Evolutionary conservation across 2,888 invertebrate species (phyloP).

Genomic region (Encarsia formosa): DNA sequence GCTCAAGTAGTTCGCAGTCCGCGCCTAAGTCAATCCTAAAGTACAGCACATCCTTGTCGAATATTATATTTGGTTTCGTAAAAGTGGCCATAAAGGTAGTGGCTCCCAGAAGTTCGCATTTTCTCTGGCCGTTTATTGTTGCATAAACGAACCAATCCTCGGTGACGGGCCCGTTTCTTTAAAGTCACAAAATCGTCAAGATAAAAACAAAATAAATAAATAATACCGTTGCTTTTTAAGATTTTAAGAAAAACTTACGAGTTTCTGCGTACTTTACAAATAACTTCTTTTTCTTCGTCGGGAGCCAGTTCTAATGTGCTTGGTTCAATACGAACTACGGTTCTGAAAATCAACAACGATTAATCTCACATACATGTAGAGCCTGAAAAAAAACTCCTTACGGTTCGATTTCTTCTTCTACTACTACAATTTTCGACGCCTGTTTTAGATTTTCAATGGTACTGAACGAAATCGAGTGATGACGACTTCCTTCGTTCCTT

Average conservation of each 20-base stretch:
- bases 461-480: slow-evolving; percentile 54
- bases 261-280: slow-evolving; percentile 34
- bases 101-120: slow-evolving; percentile 55
- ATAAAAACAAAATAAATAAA: too few species aligned
- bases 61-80: slow-evolving; percentile 57
- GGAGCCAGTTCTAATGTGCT: slow-evolving; percentile 33
- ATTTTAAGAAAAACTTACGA: slow-evolving; percentile 32
- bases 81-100: slow-evolving; percentile 57
- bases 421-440: background rate
- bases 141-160: slow-evolving; percentile 61
- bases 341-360: background rate
- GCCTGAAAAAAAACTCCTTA: background rate
- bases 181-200: background rate
- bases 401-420: slow-evolving; percentile 9
- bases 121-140: slow-evolving; percentile 55
- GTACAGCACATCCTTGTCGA: slow-evolving; percentile 53
- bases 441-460: slow-evolving; percentile 18
- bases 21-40: slow-evolving; percentile 56
- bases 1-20: slow-evolving; percentile 51
- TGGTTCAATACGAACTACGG: slow-evolving; percentile 14
- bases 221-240: too few species aligned
- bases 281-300: slow-evolving; percentile 19
- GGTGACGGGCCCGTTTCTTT: slow-evolving; percentile 43
- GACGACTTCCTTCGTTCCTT: slow-evolving; percentile 57
- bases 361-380: too few species aligned